These are phyloP conservation scores for Palythoa caribaeorum DNA, from an alignment of 92 coral and sea anemone genomes.

Conservation along the genomic window DNA sequence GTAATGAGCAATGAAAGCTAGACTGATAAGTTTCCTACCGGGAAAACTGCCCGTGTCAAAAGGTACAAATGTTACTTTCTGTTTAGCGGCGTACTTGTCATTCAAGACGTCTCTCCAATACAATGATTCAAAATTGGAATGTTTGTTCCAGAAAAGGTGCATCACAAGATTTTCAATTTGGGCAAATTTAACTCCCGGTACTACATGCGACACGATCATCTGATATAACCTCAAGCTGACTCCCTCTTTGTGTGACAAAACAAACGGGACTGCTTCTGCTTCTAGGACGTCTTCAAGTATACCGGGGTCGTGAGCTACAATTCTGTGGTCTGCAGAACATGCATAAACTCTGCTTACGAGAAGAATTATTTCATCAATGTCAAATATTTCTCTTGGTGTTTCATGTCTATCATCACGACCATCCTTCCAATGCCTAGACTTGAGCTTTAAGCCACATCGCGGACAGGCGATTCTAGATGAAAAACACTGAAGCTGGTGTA, in stretches of 20 bases:
- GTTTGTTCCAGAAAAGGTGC: too few relatives aligned
- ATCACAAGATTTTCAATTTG: too few relatives aligned
- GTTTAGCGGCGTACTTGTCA: too few relatives aligned
- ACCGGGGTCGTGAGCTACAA: conserved; percentile 35
- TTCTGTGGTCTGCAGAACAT: conserved; percentile 46
- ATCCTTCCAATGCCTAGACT: conserved; percentile 52
- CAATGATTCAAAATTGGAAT: too few relatives aligned
- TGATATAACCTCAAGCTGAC: conserved; percentile 40
- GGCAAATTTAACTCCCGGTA: too few relatives aligned
- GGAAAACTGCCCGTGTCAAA: conserved; percentile 32
- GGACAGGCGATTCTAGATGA: conserved; percentile 36
- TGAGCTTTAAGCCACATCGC: conserved; percentile 41
- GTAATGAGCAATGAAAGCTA: conserved; percentile 50
- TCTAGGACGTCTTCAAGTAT: conserved; percentile 34
- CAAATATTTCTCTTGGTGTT: conserved; percentile 41
- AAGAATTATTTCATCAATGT: conserved; percentile 28
- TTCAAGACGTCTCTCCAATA: too few relatives aligned
- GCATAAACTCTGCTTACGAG: conserved; percentile 53
- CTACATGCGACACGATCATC: conserved; percentile 12
- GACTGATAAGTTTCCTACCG: conserved; percentile 58
- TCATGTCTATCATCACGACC: conserved; percentile 46
- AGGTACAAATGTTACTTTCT: too few relatives aligned
- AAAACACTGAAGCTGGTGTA: conserved; percentile 29
- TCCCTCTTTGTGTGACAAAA: conserved; percentile 41
- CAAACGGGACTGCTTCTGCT: conserved; percentile 40